These are phyloP conservation scores for Pipistrellus pipistrellus DNA, from an alignment of 2,797 vertebrate species.

Conservation along the genomic window DNA sequence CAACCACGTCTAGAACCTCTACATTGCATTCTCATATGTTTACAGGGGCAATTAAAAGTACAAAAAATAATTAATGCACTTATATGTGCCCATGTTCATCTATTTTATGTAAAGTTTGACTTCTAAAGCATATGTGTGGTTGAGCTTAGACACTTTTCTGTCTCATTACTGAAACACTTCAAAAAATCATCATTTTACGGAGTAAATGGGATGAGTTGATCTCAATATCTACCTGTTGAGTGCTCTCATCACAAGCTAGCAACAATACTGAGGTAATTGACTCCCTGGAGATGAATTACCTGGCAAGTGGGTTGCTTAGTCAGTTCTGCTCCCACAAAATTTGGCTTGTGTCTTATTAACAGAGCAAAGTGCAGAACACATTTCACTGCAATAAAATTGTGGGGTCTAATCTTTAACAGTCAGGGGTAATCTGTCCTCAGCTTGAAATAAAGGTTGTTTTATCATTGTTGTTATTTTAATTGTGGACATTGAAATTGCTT, in stretches of 20 bases:
- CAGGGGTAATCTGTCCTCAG: fast-evolving
- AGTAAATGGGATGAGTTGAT: constrained; percentile 51
- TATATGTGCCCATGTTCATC: neutral
- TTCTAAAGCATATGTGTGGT: neutral
- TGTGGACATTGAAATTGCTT: neutral
- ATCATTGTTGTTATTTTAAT: neutral
- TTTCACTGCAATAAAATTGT: neutral
- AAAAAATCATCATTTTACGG: constrained; percentile 40
- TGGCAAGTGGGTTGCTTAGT: neutral
- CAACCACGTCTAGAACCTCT: neutral
- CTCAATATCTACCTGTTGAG: neutral
- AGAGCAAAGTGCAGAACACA: neutral
- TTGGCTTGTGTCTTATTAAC: neutral
- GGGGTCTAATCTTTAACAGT: neutral
- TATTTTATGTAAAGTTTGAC: neutral
- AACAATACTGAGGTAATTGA: neutral
- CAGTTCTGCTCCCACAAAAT: neutral
- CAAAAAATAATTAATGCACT: neutral
- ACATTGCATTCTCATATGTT: neutral
- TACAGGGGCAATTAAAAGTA: neutral
- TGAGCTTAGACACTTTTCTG: neutral
- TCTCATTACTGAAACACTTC: constrained; percentile 28
- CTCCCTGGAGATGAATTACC: neutral
- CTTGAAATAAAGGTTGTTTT: neutral
- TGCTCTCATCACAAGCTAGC: neutral